These are phyloP conservation scores for Siphamia tubifer DNA, from an alignment of 2,113 vertebrate species.

Conservation along the genomic window DNA sequence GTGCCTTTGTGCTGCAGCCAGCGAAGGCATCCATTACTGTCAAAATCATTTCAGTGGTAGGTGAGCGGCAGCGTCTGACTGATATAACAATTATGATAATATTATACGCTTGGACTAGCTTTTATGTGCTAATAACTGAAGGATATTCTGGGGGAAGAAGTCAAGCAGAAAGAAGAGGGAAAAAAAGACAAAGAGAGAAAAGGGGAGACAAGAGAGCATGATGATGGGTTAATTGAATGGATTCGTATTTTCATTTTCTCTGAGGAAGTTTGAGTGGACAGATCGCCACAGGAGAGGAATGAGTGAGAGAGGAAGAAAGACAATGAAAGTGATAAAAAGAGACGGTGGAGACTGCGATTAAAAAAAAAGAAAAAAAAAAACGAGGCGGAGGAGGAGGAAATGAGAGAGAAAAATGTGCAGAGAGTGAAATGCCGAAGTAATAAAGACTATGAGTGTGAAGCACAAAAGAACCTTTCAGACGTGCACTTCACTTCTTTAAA, in stretches of 20 bases:
- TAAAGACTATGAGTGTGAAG: not conserved
- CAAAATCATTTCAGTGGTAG: constrained; percentile 12
- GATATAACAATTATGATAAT: constrained; percentile 23
- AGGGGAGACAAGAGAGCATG: not conserved
- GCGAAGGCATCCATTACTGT: constrained; percentile 47
- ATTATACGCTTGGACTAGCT: not conserved
- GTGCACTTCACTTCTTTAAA: not conserved
- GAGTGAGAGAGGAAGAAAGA: not conserved
- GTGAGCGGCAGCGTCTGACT: constrained; percentile 16
- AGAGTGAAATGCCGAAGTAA: not conserved
- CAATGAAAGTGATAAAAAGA: constrained; percentile 7
- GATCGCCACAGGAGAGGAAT: constrained; percentile 3
- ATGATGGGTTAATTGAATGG: constrained; percentile 43
- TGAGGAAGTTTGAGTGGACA: constrained; percentile 16
- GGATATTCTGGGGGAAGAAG: not conserved
- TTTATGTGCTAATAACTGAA: not conserved
- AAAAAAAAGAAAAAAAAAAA: not conserved
- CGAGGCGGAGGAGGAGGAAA: not conserved
- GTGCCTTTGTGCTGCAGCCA: constrained; percentile 8
- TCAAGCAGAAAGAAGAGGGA: constrained; percentile 11
- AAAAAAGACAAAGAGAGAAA: not conserved
- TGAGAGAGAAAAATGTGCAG: not conserved
- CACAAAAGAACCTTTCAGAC: constrained; percentile 6
- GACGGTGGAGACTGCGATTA: not conserved
- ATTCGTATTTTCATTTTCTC: constrained; percentile 28